Percentiles rank a stretch among this genome's conserved stretches.
Conservation (phyloP, 1,140 invertebrate species). For the Ceratina australensis region DNA sequence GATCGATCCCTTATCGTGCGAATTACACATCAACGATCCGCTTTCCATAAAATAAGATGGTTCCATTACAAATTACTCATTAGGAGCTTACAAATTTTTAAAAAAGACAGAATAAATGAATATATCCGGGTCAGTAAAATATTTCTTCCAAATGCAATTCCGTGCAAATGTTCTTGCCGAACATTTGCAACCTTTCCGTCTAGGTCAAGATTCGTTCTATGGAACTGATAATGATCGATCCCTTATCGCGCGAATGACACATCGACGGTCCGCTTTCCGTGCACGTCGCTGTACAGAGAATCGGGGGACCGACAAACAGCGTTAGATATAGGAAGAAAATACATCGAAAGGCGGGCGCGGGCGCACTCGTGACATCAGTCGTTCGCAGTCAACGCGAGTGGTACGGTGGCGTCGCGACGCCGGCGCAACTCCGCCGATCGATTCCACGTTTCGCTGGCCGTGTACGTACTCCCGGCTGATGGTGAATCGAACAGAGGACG, state of each 20-base stretch:
- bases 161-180: no score
- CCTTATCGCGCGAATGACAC: neutral
- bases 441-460: conserved; percentile 62
- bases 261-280: conserved; percentile 15
- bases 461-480: conserved; percentile 35
- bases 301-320: conserved; percentile 1
- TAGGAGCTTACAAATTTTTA: no score
- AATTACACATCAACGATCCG: no score
- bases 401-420: conserved; percentile 69
- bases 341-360: conserved; percentile 24
- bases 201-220: neutral
- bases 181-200: neutral
- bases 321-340: conserved; percentile 11
- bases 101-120: no score
- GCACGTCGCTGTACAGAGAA: neutral
- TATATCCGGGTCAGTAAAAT: no score
- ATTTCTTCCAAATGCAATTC: no score
- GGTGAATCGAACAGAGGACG: conserved; percentile 26
- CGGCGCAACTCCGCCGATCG: conserved; percentile 73
- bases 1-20: no score
- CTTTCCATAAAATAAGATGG: no score
- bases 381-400: conserved; percentile 34
- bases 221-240: neutral
- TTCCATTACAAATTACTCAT: no score
- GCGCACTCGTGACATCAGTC: conserved; percentile 52